Evolutionary conservation across 2,888 invertebrate genomes (phyloP), one percentile per base, ranked within the genome.

Genomic region (Nebria salina): DNA sequence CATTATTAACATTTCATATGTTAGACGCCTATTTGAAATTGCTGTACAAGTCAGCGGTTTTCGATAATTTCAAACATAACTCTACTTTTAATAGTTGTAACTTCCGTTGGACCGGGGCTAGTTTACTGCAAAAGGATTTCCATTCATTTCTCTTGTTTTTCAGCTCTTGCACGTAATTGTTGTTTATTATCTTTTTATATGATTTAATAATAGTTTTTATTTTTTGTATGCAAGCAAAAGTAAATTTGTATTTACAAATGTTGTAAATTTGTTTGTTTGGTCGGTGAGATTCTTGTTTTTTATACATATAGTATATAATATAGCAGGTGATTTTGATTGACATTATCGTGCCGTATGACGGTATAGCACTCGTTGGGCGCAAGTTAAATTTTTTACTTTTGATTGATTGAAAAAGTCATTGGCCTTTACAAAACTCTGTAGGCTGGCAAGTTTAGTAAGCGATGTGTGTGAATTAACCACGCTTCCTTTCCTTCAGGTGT

Each of bases 401-500:
- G 54, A 54, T 54, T 54, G 54, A 54, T 54, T 54, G 54, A 54
- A 54, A 68, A 78, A 77, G 66, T 73, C 75, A 82, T 80, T 80
- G 80, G 80, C 80, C 80, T 75, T 75, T 70, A 75, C 70, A 64
- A 42, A 84, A 86, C 86, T 86, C 86, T 88, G 87, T 89, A 89
- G 89, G 88, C 87, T 88, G 87, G 87, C 87, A 88, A 86, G 87
- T 86, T 88, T 87, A 87, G 87, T 86, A 87, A 87, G 86, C 86
- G 86, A 86, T 88, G 87, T 88, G 86, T 88, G 86, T 86, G 82
- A 84, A 87, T 86, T 90, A 90, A 89, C 90, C 88, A 88, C 88
- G 89, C 88, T 90, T 90, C 90, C 90, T 90, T 90, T 90, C 90
- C 90, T 90, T 88, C 90, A 90, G 90, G 90, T 90, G 89, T 86